Evolutionary conservation across 2,797 vertebrate species (phyloP).

Genomic region (Acridotheres tristis): DNA sequence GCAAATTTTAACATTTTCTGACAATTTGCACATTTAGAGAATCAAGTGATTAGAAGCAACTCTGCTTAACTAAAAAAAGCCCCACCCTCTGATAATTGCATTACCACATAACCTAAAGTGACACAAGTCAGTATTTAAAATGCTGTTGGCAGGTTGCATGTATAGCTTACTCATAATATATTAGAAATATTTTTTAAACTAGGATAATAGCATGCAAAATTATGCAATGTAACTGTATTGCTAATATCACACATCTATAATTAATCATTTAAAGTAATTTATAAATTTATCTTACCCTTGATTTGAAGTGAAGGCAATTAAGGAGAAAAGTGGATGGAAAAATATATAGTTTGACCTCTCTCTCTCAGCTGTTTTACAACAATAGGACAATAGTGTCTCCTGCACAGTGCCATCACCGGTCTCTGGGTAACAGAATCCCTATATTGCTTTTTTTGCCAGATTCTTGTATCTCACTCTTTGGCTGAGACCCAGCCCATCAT

Average conservation of each 20-base stretch:
- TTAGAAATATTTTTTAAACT: constrained; percentile 59
- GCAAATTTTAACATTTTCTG: constrained; percentile 53
- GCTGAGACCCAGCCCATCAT: constrained; percentile 75
- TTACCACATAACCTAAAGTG: constrained; percentile 52
- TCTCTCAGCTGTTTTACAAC: constrained; percentile 69
- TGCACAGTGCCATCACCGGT: constrained; percentile 65
- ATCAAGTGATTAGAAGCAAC: background rate
- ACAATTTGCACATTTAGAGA: constrained; percentile 33
- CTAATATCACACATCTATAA: constrained; percentile 67
- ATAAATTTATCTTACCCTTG: constrained; percentile 78
- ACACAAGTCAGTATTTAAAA: constrained; percentile 53
- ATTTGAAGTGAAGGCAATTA: constrained; percentile 79
- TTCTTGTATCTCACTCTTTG: constrained; percentile 75
- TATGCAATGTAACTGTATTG: constrained; percentile 64
- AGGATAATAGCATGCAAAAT: constrained; percentile 71
- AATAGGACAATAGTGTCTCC: constrained; percentile 65
- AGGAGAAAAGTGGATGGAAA: constrained; percentile 68
- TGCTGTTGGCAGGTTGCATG: constrained; percentile 21
- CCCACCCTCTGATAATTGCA: constrained; percentile 16
- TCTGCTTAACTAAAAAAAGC: constrained; percentile 52
- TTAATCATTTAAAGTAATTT: constrained; percentile 77
- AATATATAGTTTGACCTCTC: constrained; percentile 68
- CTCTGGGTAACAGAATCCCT: constrained; percentile 71
- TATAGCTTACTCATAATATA: constrained; percentile 51
- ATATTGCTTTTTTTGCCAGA: constrained; percentile 72